Evolutionary conservation across 2,797 vertebrate genomes (phyloP), one percentile per base, ranked within the genome.

Genomic region (Chiroxiphia lanceolata): DNA sequence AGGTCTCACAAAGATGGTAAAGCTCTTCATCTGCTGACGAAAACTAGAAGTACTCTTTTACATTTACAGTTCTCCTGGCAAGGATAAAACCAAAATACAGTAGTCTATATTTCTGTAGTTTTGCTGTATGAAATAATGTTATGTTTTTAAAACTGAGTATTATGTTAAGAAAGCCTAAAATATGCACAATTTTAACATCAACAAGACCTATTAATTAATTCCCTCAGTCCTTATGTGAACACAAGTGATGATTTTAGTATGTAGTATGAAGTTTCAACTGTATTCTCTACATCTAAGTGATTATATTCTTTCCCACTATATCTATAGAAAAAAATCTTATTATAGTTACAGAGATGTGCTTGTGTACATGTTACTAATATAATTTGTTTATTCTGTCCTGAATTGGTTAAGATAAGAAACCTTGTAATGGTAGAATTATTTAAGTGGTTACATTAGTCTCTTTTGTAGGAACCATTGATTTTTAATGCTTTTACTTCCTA

Each of bases 401-500:
- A 93, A 82, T 93, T 70, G 74, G 54, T 93, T 93, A 79, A 79
- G 88, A 82, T 84, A 90, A 93, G 68, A 88, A 92, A 87, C 40
- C 84, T 89, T 91, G 91, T 93, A 94, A 88, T 56, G 33, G 51
- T 23, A 83, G 84, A 95, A 83, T 74, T 93, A 68, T 90, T 82
- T 94, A 94, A 95, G 63, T 90, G 67, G 56, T 79, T 94, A 34
- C 45, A 87, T 89, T 93, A 85, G 81, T 86, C 44, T 91, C 48
- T 83, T 71, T 82, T 82, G 92, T 96, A 90, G 68, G 56, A 95
- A 87, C 15, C 80, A 92, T 93, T 94, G 92, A 96, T 94, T 96
- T 96, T 96, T 95, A 94, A 96, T 91, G 76, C 36, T 93, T 29
- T 92, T 93, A 72, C 88, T 91, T 96, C 80, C 89, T 83, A 92